Percentiles rank a stretch among this genome's conserved stretches.
Conservation (phyloP, 2,113 vertebrate species). For the Morphnarchus princeps region DNA sequence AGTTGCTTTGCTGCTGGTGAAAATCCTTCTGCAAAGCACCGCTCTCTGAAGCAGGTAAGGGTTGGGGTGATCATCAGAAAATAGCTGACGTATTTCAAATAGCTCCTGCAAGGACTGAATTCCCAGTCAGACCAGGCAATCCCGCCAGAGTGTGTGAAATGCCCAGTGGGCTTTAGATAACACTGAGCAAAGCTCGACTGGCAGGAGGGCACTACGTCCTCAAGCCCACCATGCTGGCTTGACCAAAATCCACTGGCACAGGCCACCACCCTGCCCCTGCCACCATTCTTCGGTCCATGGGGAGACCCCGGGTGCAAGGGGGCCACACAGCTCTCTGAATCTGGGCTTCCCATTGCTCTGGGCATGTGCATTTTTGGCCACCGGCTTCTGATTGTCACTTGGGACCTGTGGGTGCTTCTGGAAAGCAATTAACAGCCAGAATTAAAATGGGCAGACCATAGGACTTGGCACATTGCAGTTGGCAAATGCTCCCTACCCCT, state of each 20-base stretch:
- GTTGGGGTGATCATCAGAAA: background rate
- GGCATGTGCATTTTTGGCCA: background rate
- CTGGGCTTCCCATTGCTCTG: background rate
- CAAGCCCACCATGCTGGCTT: background rate
- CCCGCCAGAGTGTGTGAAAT: fast-evolving
- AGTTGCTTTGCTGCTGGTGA: background rate
- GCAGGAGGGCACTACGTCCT: background rate
- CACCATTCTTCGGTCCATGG: background rate
- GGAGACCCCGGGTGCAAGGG: fast-evolving
- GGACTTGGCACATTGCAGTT: background rate
- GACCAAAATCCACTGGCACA: background rate
- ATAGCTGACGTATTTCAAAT: fast-evolving
- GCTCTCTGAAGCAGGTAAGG: background rate
- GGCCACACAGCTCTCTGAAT: background rate
- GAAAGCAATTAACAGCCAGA: conserved; percentile 26
- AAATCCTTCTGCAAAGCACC: background rate
- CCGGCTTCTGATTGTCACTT: background rate
- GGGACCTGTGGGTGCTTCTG: conserved; percentile 1
- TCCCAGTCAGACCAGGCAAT: background rate
- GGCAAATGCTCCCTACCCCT: background rate
- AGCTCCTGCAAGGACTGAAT: background rate
- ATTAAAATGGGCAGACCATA: conserved; percentile 21
- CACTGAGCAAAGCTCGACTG: fast-evolving
- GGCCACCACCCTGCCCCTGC: background rate
- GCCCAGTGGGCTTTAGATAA: background rate